Evolutionary conservation across 2,888 invertebrate species (phyloP).

Genomic region (Brachyptera risi): DNA sequence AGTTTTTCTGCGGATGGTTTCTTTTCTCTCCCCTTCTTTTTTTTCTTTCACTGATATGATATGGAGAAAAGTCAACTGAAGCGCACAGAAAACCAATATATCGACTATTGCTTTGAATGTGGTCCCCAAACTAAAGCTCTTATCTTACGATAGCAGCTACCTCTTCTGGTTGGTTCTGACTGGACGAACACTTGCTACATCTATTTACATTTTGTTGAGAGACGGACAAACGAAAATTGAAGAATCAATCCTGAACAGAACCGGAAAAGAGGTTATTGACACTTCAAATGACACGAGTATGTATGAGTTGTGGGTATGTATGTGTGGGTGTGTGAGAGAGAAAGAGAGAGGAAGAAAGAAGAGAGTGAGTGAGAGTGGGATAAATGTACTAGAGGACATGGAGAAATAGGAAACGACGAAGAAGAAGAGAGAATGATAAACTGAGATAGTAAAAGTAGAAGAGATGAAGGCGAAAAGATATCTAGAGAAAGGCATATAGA

Average conservation of each 20-base stretch:
- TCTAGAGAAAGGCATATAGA: no score
- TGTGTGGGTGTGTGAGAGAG: background rate
- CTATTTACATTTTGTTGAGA: slow-evolving; percentile 16
- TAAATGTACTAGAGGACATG: no score
- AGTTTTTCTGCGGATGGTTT: background rate
- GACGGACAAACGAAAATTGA: slow-evolving; percentile 4
- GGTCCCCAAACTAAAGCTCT: background rate
- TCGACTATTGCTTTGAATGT: slow-evolving; percentile 22
- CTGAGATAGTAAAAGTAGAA: no score
- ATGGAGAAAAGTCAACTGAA: slow-evolving; percentile 4
- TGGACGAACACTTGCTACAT: slow-evolving; percentile 2
- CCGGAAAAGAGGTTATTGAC: slow-evolving; percentile 11
- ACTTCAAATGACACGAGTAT: background rate
- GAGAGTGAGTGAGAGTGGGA: background rate
- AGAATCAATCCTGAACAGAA: slow-evolving; percentile 1
- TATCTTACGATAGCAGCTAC: slow-evolving; percentile 9
- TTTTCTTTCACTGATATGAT: background rate
- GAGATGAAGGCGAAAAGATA: no score
- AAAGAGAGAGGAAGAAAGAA: background rate
- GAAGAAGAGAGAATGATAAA: no score
- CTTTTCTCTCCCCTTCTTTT: background rate
- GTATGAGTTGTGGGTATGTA: background rate
- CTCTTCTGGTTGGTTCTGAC: slow-evolving; percentile 6
- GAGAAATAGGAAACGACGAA: no score
- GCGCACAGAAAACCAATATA: slow-evolving; percentile 22